Percentiles rank a stretch among this genome's conserved stretches.
phyloP scores from a whole-genome alignment of 2,797 vertebrate genomes.

The Chloroceryle amazona region DNA sequence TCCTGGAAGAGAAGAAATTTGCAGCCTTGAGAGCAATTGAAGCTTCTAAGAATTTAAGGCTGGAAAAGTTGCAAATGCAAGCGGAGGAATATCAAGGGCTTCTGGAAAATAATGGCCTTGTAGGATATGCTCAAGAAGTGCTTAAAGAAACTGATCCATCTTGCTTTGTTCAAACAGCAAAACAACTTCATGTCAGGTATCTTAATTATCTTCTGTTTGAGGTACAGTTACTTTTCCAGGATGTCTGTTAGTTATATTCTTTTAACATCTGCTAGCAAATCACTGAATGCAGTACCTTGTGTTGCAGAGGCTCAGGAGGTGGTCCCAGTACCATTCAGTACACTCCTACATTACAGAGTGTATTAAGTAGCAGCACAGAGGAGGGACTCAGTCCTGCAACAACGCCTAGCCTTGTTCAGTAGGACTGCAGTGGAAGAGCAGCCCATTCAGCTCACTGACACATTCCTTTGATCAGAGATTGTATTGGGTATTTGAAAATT shows the following conservation, averaged over 20 bases:
- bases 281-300: not conserved
- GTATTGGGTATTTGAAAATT: not conserved
- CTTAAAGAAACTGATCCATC: constrained; percentile 97
- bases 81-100: constrained; percentile 97
- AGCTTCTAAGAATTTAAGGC: constrained; percentile 85
- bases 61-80: constrained; percentile 89
- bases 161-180: constrained; percentile 98
- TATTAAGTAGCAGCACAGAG: fast-evolving
- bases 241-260: not conserved
- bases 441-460: not conserved
- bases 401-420: not conserved
- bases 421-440: not conserved
- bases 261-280: not conserved
- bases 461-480: not conserved
- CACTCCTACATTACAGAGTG: not conserved
- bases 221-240: not conserved
- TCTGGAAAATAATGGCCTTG: constrained; percentile 95
- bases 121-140: constrained; percentile 98
- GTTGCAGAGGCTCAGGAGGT: not conserved
- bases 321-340: not conserved
- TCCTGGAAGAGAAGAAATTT: constrained; percentile 90
- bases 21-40: constrained; percentile 92
- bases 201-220: not conserved
- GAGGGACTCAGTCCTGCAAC: not conserved
- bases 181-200: constrained; percentile 94